Conservation (phyloP, 2,797 vertebrate species). For the Tolypeutes matacus region DNA sequence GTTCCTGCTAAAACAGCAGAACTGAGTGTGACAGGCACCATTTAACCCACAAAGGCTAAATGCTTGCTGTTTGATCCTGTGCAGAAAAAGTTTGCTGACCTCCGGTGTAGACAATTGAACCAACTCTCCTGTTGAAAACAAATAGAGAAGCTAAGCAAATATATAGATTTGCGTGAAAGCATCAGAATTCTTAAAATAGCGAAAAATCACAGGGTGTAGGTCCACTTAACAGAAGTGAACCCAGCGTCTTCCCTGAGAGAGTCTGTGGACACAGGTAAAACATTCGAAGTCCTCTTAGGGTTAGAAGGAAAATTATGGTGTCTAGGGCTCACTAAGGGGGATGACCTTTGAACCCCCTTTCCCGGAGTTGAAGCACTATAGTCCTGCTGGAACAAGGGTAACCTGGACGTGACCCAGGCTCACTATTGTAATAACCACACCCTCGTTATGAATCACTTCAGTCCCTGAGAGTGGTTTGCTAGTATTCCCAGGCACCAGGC, state of each 20-base stretch:
- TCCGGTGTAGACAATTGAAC: no score
- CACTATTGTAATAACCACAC: background rate
- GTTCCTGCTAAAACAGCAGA: fast-evolving
- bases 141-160: no score
- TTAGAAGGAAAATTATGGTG: background rate
- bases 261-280: background rate
- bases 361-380: background rate
- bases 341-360: background rate
- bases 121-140: background rate
- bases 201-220: background rate
- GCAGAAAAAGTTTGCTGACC: background rate
- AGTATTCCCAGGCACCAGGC: background rate
- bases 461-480: background rate
- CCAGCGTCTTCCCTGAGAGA: background rate
- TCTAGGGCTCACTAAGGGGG: background rate
- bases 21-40: no score
- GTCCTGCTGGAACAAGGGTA: background rate
- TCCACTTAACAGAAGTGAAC: background rate
- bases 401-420: background rate
- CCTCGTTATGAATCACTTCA: background rate
- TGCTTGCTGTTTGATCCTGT: background rate
- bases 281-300: background rate
- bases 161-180: background rate
- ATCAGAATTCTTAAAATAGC: background rate
- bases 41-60: no score